Evolutionary conservation across 2,113 vertebrate species (phyloP), one percentile per base, ranked within the genome.

Genomic region (Emydocephalus ijimae): DNA sequence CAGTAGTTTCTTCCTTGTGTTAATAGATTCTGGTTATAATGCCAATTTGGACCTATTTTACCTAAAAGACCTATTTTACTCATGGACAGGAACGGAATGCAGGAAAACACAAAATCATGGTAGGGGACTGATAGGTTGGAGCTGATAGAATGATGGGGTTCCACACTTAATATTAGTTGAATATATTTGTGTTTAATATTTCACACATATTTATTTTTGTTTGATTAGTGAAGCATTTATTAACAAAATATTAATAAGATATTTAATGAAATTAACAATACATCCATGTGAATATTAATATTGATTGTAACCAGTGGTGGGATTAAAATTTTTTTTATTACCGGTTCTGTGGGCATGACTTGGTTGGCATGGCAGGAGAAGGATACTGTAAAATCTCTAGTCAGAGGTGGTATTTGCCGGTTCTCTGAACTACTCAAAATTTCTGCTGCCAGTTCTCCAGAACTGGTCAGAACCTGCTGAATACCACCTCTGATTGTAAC

Each of bases 11-110:
- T n/a, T 54, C 6, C 50, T 92, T 81, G 59, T 89, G 52, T 89
- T 74, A 81, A 56, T 34, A 89, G 64, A 57, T 34, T 26, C 92
- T 89, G 92, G 43, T 55, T 89, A 85, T 85, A 74, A 57, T 59
- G 87, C 92, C 88, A 89, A 20, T 59, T 92, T 55, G 12, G 39
- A 59, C 23, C 23, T 59, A 57, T 57, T 57, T 57, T 57, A 23
- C 21, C 14, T 14, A 18, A 55, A 89, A 89, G 26, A 85, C 87
- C 91, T 57, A 88, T 48, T 39, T 61, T 45, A 90, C 59, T 12
- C 21, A 55, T 59, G 55, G 43, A 59, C 85, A 56, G 29, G 45
- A 61, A 69, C 23, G 20, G 14, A 55, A 50, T 45, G 8, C 24
- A 92, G 34, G 39, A 86, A 89, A 61, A 87, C 55, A 15, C 9